These are phyloP conservation scores for Trachemys scripta DNA, from an alignment of 2,113 vertebrate genomes.

Conservation along the genomic window DNA sequence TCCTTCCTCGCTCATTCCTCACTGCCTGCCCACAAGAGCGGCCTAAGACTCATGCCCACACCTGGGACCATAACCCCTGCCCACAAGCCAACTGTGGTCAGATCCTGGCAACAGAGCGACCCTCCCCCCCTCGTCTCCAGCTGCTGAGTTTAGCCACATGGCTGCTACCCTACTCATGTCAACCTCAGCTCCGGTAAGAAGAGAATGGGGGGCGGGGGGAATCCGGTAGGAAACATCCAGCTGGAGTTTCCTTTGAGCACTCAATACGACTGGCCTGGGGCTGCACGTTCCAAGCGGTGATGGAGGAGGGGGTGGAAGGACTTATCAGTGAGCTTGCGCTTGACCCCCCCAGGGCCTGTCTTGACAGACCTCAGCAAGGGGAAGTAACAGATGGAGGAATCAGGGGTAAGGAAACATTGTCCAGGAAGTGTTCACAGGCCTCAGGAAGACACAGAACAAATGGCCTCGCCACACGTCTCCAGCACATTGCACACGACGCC, in stretches of 20 bases:
- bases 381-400: background rate
- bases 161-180: background rate
- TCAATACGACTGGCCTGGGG: background rate
- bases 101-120: background rate
- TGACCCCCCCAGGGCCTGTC: background rate
- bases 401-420: background rate
- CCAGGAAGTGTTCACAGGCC: background rate
- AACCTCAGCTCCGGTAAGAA: background rate
- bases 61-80: background rate
- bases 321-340: background rate
- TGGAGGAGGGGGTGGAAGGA: background rate
- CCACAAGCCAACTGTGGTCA: background rate
- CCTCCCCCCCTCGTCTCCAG: background rate
- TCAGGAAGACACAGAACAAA: constrained; percentile 5
- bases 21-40: background rate
- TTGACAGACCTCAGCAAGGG: background rate
- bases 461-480: background rate
- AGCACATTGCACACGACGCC: background rate
- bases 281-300: background rate
- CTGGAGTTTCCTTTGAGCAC: background rate
- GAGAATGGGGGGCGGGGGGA: background rate
- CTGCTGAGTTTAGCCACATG: background rate
- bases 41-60: background rate
- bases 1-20: background rate
- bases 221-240: background rate